Conservation (phyloP, 2,113 vertebrate genomes). For the Chlamydotis undulata region DNA sequence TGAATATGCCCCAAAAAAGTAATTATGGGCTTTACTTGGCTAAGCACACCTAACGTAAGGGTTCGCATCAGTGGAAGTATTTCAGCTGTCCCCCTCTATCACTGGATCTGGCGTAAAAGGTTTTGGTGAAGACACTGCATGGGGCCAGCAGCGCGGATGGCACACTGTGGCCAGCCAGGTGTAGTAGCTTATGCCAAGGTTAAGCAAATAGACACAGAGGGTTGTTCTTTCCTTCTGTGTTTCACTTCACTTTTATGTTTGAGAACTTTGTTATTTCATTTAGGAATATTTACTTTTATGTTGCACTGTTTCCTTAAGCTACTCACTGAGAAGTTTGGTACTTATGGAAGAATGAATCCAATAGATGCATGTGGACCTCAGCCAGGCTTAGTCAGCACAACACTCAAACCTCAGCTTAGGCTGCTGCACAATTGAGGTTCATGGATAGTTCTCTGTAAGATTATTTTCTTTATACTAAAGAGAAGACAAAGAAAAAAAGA, state of each 20-base stretch:
- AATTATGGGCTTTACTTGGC: slow-evolving; percentile 31
- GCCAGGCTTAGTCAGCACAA: neutral
- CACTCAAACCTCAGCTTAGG: neutral
- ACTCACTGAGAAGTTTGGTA: neutral
- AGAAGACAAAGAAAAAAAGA: too few species aligned
- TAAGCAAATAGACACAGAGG: neutral
- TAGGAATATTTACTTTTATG: neutral
- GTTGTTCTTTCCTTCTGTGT: neutral
- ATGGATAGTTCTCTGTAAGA: neutral
- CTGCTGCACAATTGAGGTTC: neutral
- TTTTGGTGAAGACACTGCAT: neutral
- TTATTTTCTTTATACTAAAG: neutral
- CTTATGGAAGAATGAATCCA: neutral
- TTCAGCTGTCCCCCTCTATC: neutral
- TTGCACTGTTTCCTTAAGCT: neutral
- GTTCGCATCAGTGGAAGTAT: neutral
- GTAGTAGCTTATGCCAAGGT: neutral
- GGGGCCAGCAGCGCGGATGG: neutral
- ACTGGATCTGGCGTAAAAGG: neutral
- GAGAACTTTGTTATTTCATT: neutral
- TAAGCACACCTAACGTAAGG: neutral
- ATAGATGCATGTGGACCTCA: neutral
- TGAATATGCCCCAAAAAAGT: slow-evolving; percentile 39
- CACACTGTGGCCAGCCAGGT: neutral
- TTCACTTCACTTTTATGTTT: neutral